Evolutionary conservation across 2,797 vertebrate species (phyloP).

Genomic region (Cossypha caffra): DNA sequence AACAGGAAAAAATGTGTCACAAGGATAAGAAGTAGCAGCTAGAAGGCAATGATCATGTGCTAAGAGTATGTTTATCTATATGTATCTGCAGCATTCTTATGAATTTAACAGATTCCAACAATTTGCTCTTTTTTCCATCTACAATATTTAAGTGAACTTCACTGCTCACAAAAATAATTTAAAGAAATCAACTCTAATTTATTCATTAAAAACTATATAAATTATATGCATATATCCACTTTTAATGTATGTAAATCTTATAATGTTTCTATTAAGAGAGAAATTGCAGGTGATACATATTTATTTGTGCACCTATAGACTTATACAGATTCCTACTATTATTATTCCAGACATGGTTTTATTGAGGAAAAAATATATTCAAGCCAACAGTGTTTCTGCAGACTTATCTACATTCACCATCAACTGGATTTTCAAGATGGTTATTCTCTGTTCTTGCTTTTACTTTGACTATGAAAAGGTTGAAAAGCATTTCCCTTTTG

Average conservation of each 20-base stretch:
- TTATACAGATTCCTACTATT: neutral
- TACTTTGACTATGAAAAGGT: neutral
- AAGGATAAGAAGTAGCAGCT: neutral
- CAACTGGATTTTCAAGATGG: neutral
- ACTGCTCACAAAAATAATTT: neutral
- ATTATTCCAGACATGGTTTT: neutral
- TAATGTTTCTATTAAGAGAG: neutral
- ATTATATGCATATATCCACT: neutral
- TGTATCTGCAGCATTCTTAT: neutral
- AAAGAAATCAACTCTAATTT: neutral
- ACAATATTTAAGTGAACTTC: neutral
- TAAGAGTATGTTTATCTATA: neutral
- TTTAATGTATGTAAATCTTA: neutral
- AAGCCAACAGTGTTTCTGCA: neutral
- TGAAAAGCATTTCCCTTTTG: neutral
- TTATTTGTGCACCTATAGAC: neutral
- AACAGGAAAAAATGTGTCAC: neutral
- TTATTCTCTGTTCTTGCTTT: neutral
- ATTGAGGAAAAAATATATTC: rapidly evolving
- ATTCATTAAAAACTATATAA: neutral
- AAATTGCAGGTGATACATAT: neutral
- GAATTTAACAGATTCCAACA: neutral
- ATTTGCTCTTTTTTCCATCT: neutral
- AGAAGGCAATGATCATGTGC: neutral
- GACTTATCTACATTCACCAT: neutral